Percentiles rank a stretch among this genome's conserved stretches.
Conservation (phyloP, 2,888 invertebrate species). For the Ectemnius continuus region DNA sequence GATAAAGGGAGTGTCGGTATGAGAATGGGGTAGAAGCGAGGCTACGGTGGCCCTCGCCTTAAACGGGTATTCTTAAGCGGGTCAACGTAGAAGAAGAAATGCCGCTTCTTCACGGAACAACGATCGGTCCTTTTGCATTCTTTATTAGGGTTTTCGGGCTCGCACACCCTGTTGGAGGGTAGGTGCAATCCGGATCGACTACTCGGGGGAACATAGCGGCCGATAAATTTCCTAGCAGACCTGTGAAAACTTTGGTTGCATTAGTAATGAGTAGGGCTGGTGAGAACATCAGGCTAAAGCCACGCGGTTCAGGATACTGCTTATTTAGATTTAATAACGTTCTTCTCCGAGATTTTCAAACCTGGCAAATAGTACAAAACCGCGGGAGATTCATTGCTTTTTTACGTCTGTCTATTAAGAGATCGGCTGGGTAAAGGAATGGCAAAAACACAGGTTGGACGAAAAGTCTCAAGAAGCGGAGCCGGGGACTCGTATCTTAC, state of each 20-base stretch:
- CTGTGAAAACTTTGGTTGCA: neutral
- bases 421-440: too few relatives aligned
- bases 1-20: slow-evolving; percentile 76
- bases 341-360: too few relatives aligned
- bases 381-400: too few relatives aligned
- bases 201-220: neutral
- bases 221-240: neutral
- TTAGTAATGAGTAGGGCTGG: neutral
- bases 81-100: slow-evolving; percentile 48
- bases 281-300: too few relatives aligned
- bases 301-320: too few relatives aligned
- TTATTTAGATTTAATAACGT: too few relatives aligned
- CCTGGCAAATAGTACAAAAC: too few relatives aligned
- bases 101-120: slow-evolving; percentile 11
- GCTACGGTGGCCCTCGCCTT: slow-evolving; percentile 60
- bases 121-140: slow-evolving; percentile 5
- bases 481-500: too few relatives aligned
- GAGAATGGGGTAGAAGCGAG: slow-evolving; percentile 66
- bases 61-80: slow-evolving; percentile 61
- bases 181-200: neutral
- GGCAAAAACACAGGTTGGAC: too few relatives aligned
- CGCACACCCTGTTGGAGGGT: neutral
- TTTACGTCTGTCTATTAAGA: too few relatives aligned
- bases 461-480: too few relatives aligned
- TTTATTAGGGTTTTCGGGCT: too few relatives aligned